Evolutionary conservation across 2,797 vertebrate genomes (phyloP), one percentile per base, ranked within the genome.

Genomic region (Rachycentron canadum): DNA sequence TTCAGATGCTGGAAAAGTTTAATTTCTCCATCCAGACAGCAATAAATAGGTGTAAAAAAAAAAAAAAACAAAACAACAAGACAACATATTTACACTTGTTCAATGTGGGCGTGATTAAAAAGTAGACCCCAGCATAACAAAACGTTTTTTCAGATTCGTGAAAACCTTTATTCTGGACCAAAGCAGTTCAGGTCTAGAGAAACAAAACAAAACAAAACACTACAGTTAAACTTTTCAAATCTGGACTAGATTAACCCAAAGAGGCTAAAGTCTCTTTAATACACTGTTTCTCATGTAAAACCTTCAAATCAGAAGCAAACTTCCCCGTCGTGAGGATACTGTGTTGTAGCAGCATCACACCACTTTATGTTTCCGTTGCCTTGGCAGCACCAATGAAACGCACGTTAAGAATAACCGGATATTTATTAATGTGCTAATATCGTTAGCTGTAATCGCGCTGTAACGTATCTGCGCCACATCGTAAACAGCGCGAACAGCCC

Each of bases 361-460:
- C n/a, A 66, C 12, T 47, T 14, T 19, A 58, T 55, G 17, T n/a
- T 28, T 59, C 19, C 59, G 2, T 71, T 26, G 36, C 19, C 45
- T 4, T 40, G 7, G 0, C 28, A 57, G 13, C 4, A 65, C 36
- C 70, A 69, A 30, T 19, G 53, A 13, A 36, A 17, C 2, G 26
- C 7, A 73, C 23, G 2, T 3, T n/a, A 19, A 25, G 6, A 6
- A 26, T 3, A 10, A 53, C 19, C 3, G 36, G 10, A 45, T 28
- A 19, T 2, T 9, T 19, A 45, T 1, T 13, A 0, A 17, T 10
- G 4, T 41, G 16, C 17, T 0, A 23, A n/a, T 7, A 3, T 7
- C 1, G 9, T 9, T 26, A 6, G 0, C 1, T 12, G 1, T 30
- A 23, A 26, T 32, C 56, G 14, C 19, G 12, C 19, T 32, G 25